phyloP scores from a whole-genome alignment of 1,140 invertebrate species.

The Leptestheria dahalacensis region DNA sequence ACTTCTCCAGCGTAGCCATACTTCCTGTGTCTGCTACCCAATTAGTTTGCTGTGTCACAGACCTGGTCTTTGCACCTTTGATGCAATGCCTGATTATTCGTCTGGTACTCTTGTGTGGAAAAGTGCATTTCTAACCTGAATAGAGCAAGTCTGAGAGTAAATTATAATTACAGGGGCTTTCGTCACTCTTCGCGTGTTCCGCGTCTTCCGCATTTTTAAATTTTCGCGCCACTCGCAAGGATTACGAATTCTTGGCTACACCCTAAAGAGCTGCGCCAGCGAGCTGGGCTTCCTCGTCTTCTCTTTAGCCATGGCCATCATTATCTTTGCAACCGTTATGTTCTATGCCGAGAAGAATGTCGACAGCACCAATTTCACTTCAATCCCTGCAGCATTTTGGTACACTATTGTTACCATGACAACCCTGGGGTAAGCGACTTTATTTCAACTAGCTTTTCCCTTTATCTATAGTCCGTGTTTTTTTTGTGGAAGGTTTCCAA shows the following conservation, averaged over 20 bases:
- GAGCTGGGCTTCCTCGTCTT: slow-evolving; percentile 98
- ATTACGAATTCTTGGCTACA: slow-evolving; percentile 94
- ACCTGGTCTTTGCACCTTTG: too few relatives aligned
- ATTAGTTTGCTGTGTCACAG: too few relatives aligned
- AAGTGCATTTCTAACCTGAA: too few relatives aligned
- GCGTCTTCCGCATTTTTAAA: slow-evolving; percentile 99
- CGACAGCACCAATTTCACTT: slow-evolving; percentile 87
- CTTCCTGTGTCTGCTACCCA: too few relatives aligned
- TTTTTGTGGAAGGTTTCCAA: too few relatives aligned
- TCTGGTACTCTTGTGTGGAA: too few relatives aligned
- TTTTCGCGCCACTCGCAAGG: slow-evolving; percentile 99
- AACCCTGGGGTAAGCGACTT: slow-evolving; percentile 80
- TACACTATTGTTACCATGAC: slow-evolving; percentile 99
- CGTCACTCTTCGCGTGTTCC: slow-evolving; percentile 94
- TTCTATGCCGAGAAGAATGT: slow-evolving; percentile 99
- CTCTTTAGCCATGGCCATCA: slow-evolving; percentile 98
- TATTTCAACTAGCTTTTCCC: too few relatives aligned
- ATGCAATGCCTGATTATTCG: too few relatives aligned
- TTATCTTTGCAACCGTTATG: slow-evolving; percentile 97
- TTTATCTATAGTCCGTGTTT: too few relatives aligned
- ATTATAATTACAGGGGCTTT: slow-evolving; percentile 74
- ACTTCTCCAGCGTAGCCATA: too few relatives aligned
- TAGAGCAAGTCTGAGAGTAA: too few relatives aligned
- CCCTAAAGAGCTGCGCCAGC: slow-evolving; percentile 96
- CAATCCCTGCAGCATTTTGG: slow-evolving; percentile 98